phyloP scores from a whole-genome alignment of 2,113 vertebrate species.

The Copsychus sechellarum region DNA sequence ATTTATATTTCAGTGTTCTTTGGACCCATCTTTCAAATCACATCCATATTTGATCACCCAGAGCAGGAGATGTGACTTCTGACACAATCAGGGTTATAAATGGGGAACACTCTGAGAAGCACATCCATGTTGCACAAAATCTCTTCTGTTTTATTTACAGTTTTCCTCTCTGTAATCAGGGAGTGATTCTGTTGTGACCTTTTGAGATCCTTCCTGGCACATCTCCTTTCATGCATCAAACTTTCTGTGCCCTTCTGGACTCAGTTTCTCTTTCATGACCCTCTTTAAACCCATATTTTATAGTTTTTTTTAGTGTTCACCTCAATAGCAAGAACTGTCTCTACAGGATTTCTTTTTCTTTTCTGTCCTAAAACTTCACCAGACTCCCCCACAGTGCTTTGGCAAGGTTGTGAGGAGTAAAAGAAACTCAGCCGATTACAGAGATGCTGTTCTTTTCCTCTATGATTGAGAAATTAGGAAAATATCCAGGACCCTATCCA shows the following conservation, averaged over 20 bases:
- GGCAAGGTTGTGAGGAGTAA: background rate
- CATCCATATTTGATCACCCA: constrained; percentile 47
- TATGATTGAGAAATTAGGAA: background rate
- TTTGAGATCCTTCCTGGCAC: background rate
- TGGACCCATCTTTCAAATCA: constrained; percentile 65
- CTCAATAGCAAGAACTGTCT: background rate
- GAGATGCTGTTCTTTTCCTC: background rate
- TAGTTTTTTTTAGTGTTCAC: background rate
- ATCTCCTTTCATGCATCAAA: background rate
- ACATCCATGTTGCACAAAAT: constrained; percentile 39
- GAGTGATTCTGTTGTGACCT: background rate
- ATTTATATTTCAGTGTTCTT: constrained; percentile 61
- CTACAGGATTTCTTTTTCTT: background rate
- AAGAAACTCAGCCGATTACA: background rate
- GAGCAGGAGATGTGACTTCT: constrained; percentile 65
- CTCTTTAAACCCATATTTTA: background rate
- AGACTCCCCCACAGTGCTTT: background rate
- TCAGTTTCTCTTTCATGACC: background rate
- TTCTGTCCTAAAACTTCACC: background rate
- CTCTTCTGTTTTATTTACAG: constrained; percentile 5
- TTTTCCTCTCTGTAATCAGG: background rate
- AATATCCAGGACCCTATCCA: background rate
- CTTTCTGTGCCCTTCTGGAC: background rate
- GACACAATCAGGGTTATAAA: constrained; percentile 62
- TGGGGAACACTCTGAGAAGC: background rate